phyloP scores from a whole-genome alignment of 2,888 invertebrate genomes.

The Ceriagrion tenellum region DNA sequence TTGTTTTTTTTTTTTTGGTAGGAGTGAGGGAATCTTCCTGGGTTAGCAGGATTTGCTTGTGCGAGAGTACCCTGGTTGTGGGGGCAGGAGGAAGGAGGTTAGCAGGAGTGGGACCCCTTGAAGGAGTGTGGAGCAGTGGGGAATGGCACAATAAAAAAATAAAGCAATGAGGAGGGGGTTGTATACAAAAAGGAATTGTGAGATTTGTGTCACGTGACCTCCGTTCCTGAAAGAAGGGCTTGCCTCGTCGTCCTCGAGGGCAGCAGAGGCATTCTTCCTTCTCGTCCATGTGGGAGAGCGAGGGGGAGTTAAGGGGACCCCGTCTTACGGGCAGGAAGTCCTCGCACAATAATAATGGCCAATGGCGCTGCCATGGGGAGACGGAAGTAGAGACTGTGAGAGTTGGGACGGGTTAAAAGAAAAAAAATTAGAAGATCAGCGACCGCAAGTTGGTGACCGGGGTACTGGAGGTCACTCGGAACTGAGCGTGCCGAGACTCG shows the following conservation, averaged over 20 bases:
- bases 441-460: not conserved
- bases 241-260: not conserved
- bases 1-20: no score
- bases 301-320: not conserved
- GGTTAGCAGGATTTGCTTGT: not conserved
- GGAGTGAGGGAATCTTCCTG: not conserved
- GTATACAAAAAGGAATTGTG: not conserved
- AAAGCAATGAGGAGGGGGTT: not conserved
- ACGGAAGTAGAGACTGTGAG: not conserved
- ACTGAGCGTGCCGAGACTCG: not conserved
- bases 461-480: not conserved
- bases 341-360: not conserved
- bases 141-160: not conserved
- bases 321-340: conserved; percentile 8
- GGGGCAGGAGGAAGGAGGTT: not conserved
- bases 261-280: not conserved
- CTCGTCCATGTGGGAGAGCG: not conserved
- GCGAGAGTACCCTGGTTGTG: not conserved
- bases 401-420: not conserved
- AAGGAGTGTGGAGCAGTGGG: not conserved
- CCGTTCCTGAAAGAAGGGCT: not conserved
- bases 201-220: not conserved
- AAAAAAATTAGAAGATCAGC: not conserved
- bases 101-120: not conserved
- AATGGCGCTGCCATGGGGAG: not conserved